These are phyloP conservation scores for Empis livida DNA, from an alignment of 2,888 invertebrate species.

Conservation along the genomic window DNA sequence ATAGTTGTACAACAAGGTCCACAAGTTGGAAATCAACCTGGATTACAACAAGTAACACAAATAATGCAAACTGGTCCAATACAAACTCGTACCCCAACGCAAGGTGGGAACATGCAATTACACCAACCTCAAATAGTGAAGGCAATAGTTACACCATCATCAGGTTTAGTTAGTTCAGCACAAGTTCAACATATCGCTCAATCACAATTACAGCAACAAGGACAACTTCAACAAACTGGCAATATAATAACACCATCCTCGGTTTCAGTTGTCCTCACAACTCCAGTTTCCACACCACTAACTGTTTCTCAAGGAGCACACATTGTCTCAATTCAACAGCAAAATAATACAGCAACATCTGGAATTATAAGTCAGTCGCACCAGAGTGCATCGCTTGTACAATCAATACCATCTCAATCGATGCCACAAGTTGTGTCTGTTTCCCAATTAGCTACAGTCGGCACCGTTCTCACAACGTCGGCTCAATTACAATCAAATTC, in stretches of 20 bases:
- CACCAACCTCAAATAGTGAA: conserved; percentile 35
- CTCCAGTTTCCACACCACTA: conserved; percentile 26
- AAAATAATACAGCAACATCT: conserved; percentile 24
- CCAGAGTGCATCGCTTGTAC: conserved; percentile 29
- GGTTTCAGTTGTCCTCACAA: conserved; percentile 35
- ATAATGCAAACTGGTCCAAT: conserved; percentile 19
- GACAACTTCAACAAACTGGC: conserved; percentile 17
- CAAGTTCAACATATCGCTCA: conserved; percentile 38
- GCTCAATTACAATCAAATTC: conserved; percentile 26
- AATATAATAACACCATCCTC: conserved; percentile 23
- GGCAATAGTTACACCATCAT: conserved; percentile 29
- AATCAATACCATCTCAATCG: conserved; percentile 29
- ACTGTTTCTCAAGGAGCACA: conserved; percentile 20
- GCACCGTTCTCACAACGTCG: conserved; percentile 33
- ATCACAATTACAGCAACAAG: conserved; percentile 14
- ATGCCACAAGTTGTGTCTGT: conserved; percentile 36
- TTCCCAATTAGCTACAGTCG: conserved; percentile 33
- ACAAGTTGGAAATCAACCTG: conserved; percentile 12
- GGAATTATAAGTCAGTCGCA: conserved; percentile 16
- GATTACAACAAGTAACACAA: conserved; percentile 16
- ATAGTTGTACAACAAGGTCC: conserved; percentile 5
- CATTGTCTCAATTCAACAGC: conserved; percentile 33
- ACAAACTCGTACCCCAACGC: conserved; percentile 21
- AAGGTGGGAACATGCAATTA: conserved; percentile 14
- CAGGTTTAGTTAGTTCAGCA: conserved; percentile 27